A percentile compares a stretch with the other conserved stretches of the same genome.
Evolutionary conservation across 2,888 invertebrate species (phyloP).

Genomic region (Oscheius sp.): DNA sequence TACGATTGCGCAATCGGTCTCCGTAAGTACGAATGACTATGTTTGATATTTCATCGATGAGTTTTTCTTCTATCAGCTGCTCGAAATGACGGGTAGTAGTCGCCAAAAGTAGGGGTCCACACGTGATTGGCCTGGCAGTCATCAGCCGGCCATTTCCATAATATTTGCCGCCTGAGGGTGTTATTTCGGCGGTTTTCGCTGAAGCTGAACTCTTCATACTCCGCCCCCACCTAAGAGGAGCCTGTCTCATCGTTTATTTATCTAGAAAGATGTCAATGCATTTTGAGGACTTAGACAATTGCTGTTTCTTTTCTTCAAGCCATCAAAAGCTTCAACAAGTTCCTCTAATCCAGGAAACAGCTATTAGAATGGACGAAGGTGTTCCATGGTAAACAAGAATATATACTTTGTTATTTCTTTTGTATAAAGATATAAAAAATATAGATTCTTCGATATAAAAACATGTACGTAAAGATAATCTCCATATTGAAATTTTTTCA

Average conservation of each 20-base stretch:
- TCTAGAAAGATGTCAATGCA: too few species aligned
- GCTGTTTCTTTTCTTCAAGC: too few species aligned
- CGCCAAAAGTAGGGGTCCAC: constrained; percentile 17
- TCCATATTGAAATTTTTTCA: too few species aligned
- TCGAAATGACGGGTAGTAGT: constrained; percentile 14
- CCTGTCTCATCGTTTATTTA: background rate
- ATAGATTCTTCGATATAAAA: too few species aligned
- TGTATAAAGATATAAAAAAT: too few species aligned
- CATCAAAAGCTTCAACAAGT: too few species aligned
- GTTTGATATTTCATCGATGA: background rate
- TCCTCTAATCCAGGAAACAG: too few species aligned
- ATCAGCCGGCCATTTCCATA: constrained; percentile 28
- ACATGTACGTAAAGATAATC: too few species aligned
- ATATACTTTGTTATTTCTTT: too few species aligned
- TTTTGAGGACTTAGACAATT: too few species aligned
- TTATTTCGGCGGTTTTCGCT: constrained; percentile 23
- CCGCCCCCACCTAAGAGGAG: background rate
- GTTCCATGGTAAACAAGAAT: too few species aligned
- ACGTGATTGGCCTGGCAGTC: constrained; percentile 29
- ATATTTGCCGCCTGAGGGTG: constrained; percentile 30
- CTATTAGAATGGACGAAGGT: too few species aligned
- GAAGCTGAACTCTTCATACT: constrained; percentile 4
- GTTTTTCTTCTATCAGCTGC: background rate
- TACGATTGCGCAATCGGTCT: constrained; percentile 15
- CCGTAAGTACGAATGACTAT: background rate